Percentiles rank a stretch among this genome's conserved stretches.
phyloP scores from a whole-genome alignment of 2,113 vertebrate species.

The Cardinalis cardinalis region DNA sequence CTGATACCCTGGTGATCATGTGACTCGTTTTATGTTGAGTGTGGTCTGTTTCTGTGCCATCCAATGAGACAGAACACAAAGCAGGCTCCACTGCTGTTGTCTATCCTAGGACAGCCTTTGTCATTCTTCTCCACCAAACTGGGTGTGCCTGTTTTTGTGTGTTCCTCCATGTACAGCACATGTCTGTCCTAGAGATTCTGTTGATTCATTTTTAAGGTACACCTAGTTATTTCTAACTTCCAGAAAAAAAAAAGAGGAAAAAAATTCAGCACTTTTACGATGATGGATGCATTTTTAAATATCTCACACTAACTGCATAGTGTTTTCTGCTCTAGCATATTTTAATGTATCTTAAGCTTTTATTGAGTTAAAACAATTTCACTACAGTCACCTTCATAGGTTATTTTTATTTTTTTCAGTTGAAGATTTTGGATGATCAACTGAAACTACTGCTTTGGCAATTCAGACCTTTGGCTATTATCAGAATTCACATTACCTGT shows the following conservation, averaged over 20 bases:
- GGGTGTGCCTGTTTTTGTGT: not conserved
- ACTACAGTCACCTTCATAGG: not conserved
- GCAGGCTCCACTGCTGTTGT: rapidly evolving
- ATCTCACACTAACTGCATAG: not conserved
- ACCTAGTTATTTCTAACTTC: not conserved
- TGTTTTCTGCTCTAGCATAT: not conserved
- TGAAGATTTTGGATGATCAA: not conserved
- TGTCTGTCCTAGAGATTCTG: not conserved
- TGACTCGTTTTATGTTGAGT: rapidly evolving
- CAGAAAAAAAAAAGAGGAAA: not conserved
- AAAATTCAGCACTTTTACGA: not conserved
- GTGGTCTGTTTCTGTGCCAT: not conserved
- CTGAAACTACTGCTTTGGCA: not conserved
- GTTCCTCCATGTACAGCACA: rapidly evolving
- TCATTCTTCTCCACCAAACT: not conserved
- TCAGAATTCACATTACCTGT: not conserved
- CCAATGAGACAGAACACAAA: not conserved
- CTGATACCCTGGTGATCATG: not conserved
- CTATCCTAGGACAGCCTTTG: not conserved
- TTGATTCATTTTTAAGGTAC: not conserved
- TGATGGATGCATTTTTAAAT: not conserved
- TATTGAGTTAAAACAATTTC: not conserved
- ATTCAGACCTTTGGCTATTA: not conserved
- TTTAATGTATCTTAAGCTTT: not conserved
- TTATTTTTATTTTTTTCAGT: not conserved